Evolutionary conservation across 2,113 vertebrate genomes (phyloP).

Genomic region (Ochotona curzoniae): DNA sequence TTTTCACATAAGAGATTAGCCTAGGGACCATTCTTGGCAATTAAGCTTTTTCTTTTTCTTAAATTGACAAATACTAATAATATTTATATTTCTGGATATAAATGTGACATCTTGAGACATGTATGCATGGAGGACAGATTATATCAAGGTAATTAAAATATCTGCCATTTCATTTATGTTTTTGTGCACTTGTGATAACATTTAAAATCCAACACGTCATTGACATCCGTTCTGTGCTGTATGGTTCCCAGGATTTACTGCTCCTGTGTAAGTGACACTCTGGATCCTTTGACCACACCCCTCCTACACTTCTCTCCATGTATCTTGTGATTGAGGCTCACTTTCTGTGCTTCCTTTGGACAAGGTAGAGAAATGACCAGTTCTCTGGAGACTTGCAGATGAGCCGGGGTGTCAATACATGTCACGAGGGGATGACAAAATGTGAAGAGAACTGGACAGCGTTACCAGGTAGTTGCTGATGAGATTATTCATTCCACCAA

Average conservation of each 20-base stretch:
- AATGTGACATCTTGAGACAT: not conserved
- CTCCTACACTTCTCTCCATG: not conserved
- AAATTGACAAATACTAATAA: not conserved
- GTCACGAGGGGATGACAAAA: not conserved
- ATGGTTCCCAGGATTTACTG: not conserved
- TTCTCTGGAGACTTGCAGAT: not conserved
- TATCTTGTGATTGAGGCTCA: not conserved
- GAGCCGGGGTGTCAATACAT: not conserved
- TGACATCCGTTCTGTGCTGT: too few species aligned
- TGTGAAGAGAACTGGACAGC: not conserved
- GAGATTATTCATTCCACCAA: not conserved
- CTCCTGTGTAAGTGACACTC: not conserved
- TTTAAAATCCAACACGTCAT: not conserved
- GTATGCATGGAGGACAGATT: not conserved
- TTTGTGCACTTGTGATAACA: not conserved
- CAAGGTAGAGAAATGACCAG: not conserved
- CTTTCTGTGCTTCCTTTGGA: not conserved
- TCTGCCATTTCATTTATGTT: not conserved
- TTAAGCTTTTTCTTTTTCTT: not conserved
- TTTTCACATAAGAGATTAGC: not conserved
- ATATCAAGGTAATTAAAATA: not conserved
- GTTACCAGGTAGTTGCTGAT: not conserved
- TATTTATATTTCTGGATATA: not conserved
- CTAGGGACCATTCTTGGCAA: not conserved
- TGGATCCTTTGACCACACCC: not conserved